Base-by-base conservation (phyloP, 1,140 invertebrate species). In the Drosophila insularis region DNA sequence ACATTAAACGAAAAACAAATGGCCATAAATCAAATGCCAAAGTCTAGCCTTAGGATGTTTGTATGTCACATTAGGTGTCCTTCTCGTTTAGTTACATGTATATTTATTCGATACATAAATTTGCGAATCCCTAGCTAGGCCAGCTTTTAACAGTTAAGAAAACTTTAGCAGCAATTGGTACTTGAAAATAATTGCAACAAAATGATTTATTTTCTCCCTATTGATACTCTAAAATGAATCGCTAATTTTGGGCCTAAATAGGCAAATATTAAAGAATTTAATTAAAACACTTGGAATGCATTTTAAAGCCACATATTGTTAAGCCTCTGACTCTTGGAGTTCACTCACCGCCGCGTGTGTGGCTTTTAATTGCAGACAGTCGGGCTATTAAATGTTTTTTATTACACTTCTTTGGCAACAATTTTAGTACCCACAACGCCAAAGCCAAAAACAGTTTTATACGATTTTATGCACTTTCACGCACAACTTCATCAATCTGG, bases 321-420 rank as follows among this genome's bases (percentile, higher is more conserved):
- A 54, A 13, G 56, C 37, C 60, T 11, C 23, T 35, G 65, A 63
- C 61, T 80, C 27, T 80, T 65, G 68, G 55, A 40, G 82, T 89
- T 87, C 84, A 82, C 50, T 87, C 72, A 89, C 82, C 53, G 54
- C 53, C 32, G 74, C 74, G 74, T 68, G 74, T 78, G 54, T 77
- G 65, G 50, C 58, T 68, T 87, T 87, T 87, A 87, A 87, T 87
- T 87, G 89, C 84, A 82, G 64, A 77, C 72, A 76, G 84, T 71
- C 80, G 84, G 80, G 72, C 74, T 80, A 89, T 87, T 84, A 87
- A 87, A 84, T 61, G 63, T 73, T 89, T 84, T 87, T 87, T 84
- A 87, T 89, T 78, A 77, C 59, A 76, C 72, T 87, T 87, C 80
- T 87, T 87, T 78, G 37, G 59, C 70, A 84, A 81, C 63, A 80